A percentile compares a stretch with the other conserved stretches of the same genome.
Evolutionary conservation across 2,113 vertebrate genomes (phyloP).

Genomic region (Nothoprocta pentlandii): DNA sequence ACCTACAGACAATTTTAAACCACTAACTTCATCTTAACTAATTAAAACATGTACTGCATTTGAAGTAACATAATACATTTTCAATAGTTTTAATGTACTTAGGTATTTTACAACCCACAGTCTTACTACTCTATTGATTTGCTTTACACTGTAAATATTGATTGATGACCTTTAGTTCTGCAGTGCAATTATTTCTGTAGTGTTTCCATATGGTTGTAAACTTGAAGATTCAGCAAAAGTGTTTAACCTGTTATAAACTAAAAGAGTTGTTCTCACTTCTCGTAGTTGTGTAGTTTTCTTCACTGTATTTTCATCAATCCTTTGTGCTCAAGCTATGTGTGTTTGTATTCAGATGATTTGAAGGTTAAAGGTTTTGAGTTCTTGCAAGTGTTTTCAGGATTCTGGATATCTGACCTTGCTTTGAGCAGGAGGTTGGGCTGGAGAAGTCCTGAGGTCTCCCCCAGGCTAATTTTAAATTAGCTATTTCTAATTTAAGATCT

Average conservation of each 20-base stretch:
- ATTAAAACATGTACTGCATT: not conserved
- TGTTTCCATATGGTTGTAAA: not conserved
- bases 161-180: not conserved
- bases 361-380: not conserved
- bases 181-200: not conserved
- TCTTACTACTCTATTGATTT: not conserved
- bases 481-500: no score
- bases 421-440: not conserved
- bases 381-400: not conserved
- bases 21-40: not conserved
- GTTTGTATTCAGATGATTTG: not conserved
- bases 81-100: not conserved
- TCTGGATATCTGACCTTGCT: not conserved
- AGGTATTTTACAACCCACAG: not conserved
- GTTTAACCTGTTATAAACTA: not conserved
- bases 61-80: not conserved
- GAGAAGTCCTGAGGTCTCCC: not conserved
- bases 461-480: no score
- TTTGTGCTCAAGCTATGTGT: not conserved
- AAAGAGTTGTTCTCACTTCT: not conserved
- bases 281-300: not conserved
- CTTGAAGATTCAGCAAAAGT: not conserved
- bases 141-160: not conserved
- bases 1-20: not conserved
- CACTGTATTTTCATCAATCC: not conserved